Conservation (phyloP, 2,888 invertebrate species). For the Sycophila texana region DNA sequence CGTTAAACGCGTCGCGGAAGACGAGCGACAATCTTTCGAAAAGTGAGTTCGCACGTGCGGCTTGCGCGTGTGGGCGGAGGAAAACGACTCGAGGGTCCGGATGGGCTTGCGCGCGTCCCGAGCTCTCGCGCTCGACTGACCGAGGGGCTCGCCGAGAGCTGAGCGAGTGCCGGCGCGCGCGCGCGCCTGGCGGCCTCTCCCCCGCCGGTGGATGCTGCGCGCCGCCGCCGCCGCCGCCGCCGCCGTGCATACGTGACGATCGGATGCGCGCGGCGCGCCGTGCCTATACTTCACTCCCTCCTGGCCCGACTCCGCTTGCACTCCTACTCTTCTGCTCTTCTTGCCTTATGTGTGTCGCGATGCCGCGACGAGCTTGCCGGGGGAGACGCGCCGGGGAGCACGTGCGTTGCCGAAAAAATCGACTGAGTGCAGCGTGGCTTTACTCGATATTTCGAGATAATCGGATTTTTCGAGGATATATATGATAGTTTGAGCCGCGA, state of each 20-base stretch:
- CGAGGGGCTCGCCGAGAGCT: constrained; percentile 13
- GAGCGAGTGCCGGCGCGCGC: constrained; percentile 25
- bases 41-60: not conserved
- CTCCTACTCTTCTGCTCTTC: too few species aligned
- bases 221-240: constrained; percentile 3
- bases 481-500: too few species aligned
- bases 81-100: not conserved
- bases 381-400: too few species aligned
- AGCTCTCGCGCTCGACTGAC: constrained; percentile 57
- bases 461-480: too few species aligned
- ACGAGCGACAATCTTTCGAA: too few species aligned
- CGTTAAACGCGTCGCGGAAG: too few species aligned
- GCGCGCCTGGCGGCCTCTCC: constrained; percentile 8
- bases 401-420: too few species aligned
- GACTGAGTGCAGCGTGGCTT: too few species aligned
- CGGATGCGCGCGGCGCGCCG: constrained; percentile 39
- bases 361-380: too few species aligned
- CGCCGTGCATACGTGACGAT: constrained; percentile 49
- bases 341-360: too few species aligned
- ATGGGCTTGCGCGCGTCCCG: constrained; percentile 45
- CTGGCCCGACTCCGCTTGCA: not conserved
- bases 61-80: not conserved
- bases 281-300: constrained; percentile 5
- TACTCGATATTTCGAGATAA: too few species aligned
- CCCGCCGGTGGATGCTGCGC: constrained; percentile 46